These are phyloP conservation scores for Jacana jacana DNA, from an alignment of 2,113 vertebrate species.

Conservation along the genomic window DNA sequence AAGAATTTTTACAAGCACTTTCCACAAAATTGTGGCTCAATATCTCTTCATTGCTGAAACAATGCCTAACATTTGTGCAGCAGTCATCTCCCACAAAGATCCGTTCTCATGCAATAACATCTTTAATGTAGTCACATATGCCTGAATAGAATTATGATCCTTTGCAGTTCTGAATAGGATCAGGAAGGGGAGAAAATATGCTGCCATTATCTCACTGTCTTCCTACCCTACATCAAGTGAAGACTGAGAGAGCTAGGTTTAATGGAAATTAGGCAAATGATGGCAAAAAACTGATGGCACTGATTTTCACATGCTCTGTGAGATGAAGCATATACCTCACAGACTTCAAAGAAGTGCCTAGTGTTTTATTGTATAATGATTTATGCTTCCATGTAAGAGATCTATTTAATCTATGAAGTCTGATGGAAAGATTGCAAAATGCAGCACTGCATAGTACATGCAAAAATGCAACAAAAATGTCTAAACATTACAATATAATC, in stretches of 20 bases:
- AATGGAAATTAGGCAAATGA: neutral
- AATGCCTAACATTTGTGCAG: neutral
- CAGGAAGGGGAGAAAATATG: neutral
- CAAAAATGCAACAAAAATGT: neutral
- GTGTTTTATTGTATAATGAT: neutral
- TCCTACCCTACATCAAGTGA: neutral
- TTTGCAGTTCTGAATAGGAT: neutral
- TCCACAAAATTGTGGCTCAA: neutral
- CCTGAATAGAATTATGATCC: neutral
- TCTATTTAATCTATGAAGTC: neutral
- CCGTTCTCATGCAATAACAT: neutral
- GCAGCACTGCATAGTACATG: neutral
- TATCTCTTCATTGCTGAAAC: neutral
- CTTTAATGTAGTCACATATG: neutral
- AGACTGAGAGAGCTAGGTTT: neutral
- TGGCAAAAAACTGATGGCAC: neutral
- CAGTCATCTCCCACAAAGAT: neutral
- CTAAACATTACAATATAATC: neutral
- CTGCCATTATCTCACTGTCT: neutral
- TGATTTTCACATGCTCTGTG: neutral
- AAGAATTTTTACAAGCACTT: neutral
- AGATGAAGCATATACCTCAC: neutral
- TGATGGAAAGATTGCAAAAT: neutral
- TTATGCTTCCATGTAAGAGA: neutral
- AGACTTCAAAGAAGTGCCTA: neutral